A percentile compares a stretch with the other conserved stretches of the same genome.
phyloP scores from a whole-genome alignment of 2,113 vertebrate genomes.

The Campylomormyrus numenius region DNA sequence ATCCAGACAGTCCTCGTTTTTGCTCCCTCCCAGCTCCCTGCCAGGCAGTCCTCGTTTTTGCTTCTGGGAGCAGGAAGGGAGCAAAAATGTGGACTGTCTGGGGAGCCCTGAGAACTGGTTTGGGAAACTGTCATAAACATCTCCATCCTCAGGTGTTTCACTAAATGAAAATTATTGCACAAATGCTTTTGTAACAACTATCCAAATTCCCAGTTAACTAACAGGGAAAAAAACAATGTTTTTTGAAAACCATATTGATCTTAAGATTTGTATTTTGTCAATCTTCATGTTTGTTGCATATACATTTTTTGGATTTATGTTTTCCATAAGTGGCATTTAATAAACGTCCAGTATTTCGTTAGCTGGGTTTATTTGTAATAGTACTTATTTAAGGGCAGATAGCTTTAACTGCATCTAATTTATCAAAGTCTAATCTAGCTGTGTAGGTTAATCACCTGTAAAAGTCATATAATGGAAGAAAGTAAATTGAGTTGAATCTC shows the following conservation, averaged over 20 bases:
- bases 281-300: background rate
- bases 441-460: background rate
- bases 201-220: background rate
- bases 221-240: background rate
- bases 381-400: background rate
- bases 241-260: background rate
- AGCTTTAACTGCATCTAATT: background rate
- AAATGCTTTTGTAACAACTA: background rate
- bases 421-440: background rate
- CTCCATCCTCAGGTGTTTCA: background rate
- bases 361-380: background rate
- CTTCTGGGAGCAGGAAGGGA: background rate
- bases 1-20: background rate
- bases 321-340: background rate
- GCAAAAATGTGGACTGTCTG: background rate
- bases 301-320: background rate
- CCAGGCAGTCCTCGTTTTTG: background rate
- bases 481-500: background rate
- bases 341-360: background rate
- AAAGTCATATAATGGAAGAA: background rate
- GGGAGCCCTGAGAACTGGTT: background rate
- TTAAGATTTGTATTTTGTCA: background rate
- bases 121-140: background rate
- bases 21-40: background rate
- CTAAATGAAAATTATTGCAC: background rate